These are phyloP conservation scores for Limenitis camilla DNA, from an alignment of 2,888 invertebrate species.

Conservation along the genomic window DNA sequence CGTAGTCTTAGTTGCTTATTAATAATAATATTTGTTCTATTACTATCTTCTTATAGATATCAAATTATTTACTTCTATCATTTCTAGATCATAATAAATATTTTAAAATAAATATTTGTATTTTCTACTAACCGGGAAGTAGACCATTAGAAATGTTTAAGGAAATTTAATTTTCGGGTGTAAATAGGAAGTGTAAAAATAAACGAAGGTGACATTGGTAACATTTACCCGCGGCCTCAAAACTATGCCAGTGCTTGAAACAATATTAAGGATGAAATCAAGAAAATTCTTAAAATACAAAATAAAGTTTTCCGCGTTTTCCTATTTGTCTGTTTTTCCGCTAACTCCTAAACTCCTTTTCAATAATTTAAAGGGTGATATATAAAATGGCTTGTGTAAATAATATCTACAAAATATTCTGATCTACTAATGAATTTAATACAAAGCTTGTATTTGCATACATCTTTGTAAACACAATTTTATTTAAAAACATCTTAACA, in stretches of 20 bases:
- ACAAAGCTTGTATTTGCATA: too few species aligned
- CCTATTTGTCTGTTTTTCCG: neutral
- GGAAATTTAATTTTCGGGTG: constrained; percentile 11
- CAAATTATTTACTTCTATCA: too few species aligned
- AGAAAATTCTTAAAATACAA: neutral
- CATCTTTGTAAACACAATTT: neutral
- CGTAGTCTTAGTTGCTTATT: constrained; percentile 14
- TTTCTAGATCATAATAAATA: too few species aligned
- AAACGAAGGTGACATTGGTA: constrained; percentile 57
- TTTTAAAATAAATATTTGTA: too few species aligned
- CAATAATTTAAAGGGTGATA: too few species aligned
- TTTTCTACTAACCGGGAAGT: too few species aligned
- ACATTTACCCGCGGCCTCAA: constrained; percentile 48
- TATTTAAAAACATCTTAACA: neutral
- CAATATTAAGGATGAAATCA: constrained; percentile 1
- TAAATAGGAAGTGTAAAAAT: constrained; percentile 42
- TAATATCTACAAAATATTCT: too few species aligned
- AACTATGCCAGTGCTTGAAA: constrained; percentile 28
- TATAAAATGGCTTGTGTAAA: too few species aligned
- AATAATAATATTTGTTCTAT: neutral
- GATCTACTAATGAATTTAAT: too few species aligned
- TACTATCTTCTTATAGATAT: too few species aligned
- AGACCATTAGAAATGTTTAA: neutral
- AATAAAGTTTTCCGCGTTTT: neutral
- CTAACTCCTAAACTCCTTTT: too few species aligned